Conservation (phyloP, 2,113 vertebrate genomes). For the Melanerpes aurifrons region DNA sequence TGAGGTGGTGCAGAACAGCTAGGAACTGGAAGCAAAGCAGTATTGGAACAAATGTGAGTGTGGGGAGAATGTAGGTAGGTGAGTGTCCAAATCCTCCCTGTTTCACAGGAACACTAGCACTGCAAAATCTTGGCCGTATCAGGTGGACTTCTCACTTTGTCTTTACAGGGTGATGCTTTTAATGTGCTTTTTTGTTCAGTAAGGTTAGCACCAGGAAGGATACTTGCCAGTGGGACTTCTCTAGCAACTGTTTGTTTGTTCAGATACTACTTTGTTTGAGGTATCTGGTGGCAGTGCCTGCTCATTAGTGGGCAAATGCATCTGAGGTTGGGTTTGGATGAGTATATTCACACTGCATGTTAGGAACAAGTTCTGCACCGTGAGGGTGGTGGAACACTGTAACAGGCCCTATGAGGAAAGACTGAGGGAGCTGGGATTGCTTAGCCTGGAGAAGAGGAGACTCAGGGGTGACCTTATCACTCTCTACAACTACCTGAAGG, state of each 20-base stretch:
- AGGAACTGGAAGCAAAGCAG: not conserved
- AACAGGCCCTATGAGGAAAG: too few species aligned
- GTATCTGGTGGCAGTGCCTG: not conserved
- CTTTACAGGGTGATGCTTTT: not conserved
- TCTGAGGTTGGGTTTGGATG: not conserved
- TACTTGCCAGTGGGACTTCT: not conserved
- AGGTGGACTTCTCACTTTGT: not conserved
- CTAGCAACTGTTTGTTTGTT: not conserved
- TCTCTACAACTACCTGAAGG: too few species aligned
- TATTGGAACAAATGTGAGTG: not conserved
- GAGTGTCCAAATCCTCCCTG: too few species aligned
- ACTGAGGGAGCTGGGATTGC: too few species aligned
- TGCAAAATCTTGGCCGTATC: not conserved
- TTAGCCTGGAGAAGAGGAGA: too few species aligned
- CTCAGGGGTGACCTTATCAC: too few species aligned
- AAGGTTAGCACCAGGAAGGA: not conserved
- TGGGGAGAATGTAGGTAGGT: not conserved
- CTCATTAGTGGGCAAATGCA: not conserved
- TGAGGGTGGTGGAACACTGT: too few species aligned
- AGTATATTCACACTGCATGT: too few species aligned
- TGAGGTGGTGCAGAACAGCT: not conserved
- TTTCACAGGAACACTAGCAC: rapidly evolving
- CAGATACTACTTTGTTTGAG: not conserved
- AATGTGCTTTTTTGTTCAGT: not conserved
- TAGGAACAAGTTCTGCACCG: too few species aligned